Conservation (phyloP, 2,888 invertebrate genomes). For the Dasypogon diadema region DNA sequence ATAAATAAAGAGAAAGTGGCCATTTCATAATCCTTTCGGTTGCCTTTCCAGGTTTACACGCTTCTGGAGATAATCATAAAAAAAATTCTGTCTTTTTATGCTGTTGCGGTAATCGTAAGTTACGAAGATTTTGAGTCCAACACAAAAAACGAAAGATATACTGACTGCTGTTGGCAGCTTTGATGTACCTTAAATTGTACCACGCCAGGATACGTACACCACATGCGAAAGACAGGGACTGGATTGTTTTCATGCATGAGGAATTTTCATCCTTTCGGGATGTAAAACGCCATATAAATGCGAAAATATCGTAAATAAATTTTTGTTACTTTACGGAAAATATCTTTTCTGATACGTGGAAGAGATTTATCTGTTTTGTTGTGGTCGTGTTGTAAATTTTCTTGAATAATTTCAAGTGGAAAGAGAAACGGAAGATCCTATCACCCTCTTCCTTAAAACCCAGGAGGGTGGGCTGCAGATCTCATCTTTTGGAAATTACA, state of each 20-base stretch:
- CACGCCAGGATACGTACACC: not conserved
- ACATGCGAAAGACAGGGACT: not conserved
- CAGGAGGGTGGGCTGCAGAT: no score
- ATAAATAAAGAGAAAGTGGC: conserved; percentile 37
- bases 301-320: no score
- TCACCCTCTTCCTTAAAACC: no score
- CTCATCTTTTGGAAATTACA: no score
- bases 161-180: not conserved
- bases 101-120: conserved; percentile 18
- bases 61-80: conserved; percentile 38
- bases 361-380: no score
- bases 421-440: no score
- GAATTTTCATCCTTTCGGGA: not conserved
- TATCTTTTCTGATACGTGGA: no score
- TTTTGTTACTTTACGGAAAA: no score
- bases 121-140: not conserved
- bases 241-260: conserved; percentile 18
- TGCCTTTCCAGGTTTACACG: conserved; percentile 36
- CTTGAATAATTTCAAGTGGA: no score
- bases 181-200: not conserved
- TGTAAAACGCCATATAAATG: not conserved
- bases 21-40: conserved; percentile 37
- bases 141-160: not conserved
- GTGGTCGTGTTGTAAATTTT: no score
- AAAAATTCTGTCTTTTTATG: not conserved